phyloP scores from a whole-genome alignment of 2,113 vertebrate species.

The Tenrec ecaudatus region DNA sequence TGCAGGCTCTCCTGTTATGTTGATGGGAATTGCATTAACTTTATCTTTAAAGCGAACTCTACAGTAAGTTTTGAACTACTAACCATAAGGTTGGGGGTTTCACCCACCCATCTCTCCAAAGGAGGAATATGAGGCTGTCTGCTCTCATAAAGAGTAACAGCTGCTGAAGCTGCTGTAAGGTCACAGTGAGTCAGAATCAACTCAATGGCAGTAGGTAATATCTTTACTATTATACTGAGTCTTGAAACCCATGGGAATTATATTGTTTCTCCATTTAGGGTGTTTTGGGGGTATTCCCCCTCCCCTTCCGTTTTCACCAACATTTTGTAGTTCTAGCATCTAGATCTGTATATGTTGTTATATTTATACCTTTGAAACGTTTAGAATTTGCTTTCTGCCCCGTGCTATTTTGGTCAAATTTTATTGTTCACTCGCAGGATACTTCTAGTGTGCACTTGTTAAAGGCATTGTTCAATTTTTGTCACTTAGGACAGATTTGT shows the following conservation, averaged over 20 bases:
- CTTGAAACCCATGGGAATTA: background rate
- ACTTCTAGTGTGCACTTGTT: background rate
- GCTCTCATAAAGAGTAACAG: too few species aligned
- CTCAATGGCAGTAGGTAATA: background rate
- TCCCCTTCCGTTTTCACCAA: background rate
- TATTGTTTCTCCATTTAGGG: background rate
- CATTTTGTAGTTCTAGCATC: background rate
- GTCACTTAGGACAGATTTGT: background rate
- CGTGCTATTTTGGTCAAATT: background rate
- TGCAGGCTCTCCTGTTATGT: background rate
- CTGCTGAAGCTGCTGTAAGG: too few species aligned
- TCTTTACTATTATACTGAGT: background rate
- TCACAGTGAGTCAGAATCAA: too few species aligned
- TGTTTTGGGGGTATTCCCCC: background rate
- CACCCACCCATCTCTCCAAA: too few species aligned
- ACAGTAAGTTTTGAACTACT: too few species aligned
- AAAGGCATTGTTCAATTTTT: background rate
- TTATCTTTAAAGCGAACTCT: background rate
- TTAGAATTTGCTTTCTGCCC: background rate
- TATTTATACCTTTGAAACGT: conserved; percentile 19
- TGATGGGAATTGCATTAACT: background rate
- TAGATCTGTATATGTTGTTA: background rate
- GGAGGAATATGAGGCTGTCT: too few species aligned
- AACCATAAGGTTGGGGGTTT: too few species aligned
- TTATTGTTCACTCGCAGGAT: background rate